phyloP scores from a whole-genome alignment of 2,797 vertebrate genomes.

The Microctenopoma lineatum region DNA sequence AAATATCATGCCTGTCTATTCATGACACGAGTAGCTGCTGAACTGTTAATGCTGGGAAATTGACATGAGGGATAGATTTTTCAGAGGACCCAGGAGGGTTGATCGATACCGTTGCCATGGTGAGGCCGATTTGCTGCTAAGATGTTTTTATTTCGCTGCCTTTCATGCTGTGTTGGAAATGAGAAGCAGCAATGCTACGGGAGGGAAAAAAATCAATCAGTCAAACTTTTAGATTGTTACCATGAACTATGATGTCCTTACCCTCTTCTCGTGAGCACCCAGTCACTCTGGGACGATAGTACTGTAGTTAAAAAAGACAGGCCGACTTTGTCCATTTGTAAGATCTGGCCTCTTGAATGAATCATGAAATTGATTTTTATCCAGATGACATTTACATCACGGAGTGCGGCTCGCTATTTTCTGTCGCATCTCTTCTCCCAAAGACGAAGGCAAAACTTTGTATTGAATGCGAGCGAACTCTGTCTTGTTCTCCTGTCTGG shows the following conservation, averaged over 20 bases:
- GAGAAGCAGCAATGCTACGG: conserved; percentile 70
- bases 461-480: conserved; percentile 76
- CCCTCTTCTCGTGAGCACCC: not conserved
- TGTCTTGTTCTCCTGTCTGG: conserved; percentile 72
- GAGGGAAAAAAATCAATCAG: conserved; percentile 67
- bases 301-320: conserved; percentile 27
- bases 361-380: conserved; percentile 73
- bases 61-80: conserved; percentile 79
- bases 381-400: conserved; percentile 74
- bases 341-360: conserved; percentile 60
- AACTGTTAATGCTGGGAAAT: conserved; percentile 78
- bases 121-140: conserved; percentile 77
- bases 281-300: conserved; percentile 20
- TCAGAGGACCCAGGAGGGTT: conserved; percentile 73
- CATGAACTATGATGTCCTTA: conserved; percentile 35
- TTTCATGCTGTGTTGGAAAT: conserved; percentile 75
- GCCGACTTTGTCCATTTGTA: conserved; percentile 54
- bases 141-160: conserved; percentile 79
- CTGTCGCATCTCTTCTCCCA: conserved; percentile 44
- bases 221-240: conserved; percentile 67
- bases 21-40: conserved; percentile 67
- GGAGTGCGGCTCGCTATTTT: conserved; percentile 50
- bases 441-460: conserved; percentile 57
- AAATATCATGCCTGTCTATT: conserved; percentile 74
- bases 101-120: conserved; percentile 83